Percentiles rank a stretch among this genome's conserved stretches.
Evolutionary conservation across 2,113 vertebrate species (phyloP).

Genomic region (Patagioenas fasciata): DNA sequence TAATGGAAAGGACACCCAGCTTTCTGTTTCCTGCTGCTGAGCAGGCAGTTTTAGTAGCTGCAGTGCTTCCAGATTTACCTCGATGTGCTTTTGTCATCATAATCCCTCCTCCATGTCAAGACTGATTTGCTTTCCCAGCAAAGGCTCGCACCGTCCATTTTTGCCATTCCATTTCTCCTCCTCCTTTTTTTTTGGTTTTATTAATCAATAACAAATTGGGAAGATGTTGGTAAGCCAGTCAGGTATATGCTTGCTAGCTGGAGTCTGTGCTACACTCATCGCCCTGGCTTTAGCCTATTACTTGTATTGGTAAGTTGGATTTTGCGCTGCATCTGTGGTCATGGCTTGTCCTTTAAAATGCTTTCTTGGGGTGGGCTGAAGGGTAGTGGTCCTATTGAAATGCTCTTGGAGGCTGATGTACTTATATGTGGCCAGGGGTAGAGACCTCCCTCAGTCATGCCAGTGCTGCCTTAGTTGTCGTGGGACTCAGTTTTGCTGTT

Average conservation of each 20-base stretch:
- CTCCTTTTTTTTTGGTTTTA: neutral
- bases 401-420: neutral
- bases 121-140: neutral
- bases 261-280: constrained; percentile 70
- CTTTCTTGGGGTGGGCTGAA: neutral
- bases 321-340: neutral
- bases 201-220: neutral
- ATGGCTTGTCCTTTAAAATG: neutral
- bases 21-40: neutral
- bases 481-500: rapidly evolving
- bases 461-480: neutral
- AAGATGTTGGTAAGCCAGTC: constrained; percentile 73
- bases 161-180: neutral
- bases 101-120: constrained; percentile 53
- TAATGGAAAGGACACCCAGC: neutral
- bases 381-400: neutral
- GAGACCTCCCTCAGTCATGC: neutral
- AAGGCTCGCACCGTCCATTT: neutral
- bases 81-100: constrained; percentile 49
- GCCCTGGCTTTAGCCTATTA: constrained; percentile 77
- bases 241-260: constrained; percentile 71
- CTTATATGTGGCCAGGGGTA: neutral
- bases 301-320: constrained; percentile 79
- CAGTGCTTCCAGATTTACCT: constrained; percentile 67
- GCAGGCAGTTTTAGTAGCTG: constrained; percentile 21